phyloP scores from a whole-genome alignment of 2,113 vertebrate species.

The Pseudolaguvia tuberculata region DNA sequence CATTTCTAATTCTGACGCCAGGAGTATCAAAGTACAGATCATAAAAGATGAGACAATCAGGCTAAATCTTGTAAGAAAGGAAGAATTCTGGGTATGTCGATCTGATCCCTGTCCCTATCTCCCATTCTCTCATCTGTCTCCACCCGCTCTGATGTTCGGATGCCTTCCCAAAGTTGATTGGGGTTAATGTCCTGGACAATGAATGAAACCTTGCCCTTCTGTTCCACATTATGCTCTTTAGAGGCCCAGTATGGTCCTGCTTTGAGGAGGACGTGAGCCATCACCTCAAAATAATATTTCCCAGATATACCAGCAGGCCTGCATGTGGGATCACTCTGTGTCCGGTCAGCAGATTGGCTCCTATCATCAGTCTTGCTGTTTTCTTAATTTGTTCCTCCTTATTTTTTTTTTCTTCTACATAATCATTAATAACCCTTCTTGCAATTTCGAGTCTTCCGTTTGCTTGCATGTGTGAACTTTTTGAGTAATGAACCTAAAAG shows the following conservation, averaged over 20 bases:
- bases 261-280: slow-evolving; percentile 51
- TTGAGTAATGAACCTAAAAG: slow-evolving; percentile 41
- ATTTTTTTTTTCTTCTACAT: slow-evolving; percentile 43
- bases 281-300: slow-evolving; percentile 60
- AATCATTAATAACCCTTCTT: slow-evolving; percentile 47
- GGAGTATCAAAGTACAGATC: slow-evolving; percentile 42
- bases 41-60: slow-evolving; percentile 47
- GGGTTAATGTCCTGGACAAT: slow-evolving; percentile 63
- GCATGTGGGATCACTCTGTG: slow-evolving; percentile 58
- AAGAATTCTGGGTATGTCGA: slow-evolving; percentile 45
- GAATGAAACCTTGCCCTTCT: slow-evolving; percentile 57
- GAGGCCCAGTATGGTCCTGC: slow-evolving; percentile 43
- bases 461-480: slow-evolving; percentile 33
- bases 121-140: slow-evolving; percentile 21
- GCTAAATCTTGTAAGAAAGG: slow-evolving; percentile 42
- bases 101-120: slow-evolving; percentile 27
- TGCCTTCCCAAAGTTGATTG: slow-evolving; percentile 57
- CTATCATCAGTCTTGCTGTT: slow-evolving; percentile 47
- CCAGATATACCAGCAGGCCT: slow-evolving; percentile 54
- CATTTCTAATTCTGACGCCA: slow-evolving; percentile 44
- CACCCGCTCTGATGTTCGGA: slow-evolving; percentile 43
- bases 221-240: slow-evolving; percentile 60
- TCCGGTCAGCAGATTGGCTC: slow-evolving; percentile 36
- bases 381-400: slow-evolving; percentile 33
- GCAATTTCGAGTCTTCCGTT: slow-evolving; percentile 29